Evolutionary conservation across 2,888 invertebrate species (phyloP).

Genomic region (Dexiosoma caninum): DNA sequence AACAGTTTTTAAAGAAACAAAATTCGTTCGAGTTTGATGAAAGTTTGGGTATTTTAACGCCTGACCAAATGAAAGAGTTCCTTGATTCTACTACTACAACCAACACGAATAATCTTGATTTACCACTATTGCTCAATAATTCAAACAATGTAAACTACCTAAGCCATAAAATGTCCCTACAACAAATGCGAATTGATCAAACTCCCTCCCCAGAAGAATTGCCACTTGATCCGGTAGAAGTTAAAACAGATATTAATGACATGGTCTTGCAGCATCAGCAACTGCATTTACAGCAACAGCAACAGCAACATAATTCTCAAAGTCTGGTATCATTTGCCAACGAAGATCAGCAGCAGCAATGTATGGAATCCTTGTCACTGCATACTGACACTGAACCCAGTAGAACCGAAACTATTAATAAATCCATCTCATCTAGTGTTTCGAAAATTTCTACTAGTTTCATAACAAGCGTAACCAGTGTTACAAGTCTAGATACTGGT

Average conservation of each 20-base stretch:
- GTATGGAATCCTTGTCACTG: slow-evolving; percentile 61
- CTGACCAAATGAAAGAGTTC: slow-evolving; percentile 91
- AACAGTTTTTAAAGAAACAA: slow-evolving; percentile 80
- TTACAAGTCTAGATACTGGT: slow-evolving; percentile 94
- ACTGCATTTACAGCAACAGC: slow-evolving; percentile 58
- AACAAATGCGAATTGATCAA: slow-evolving; percentile 82
- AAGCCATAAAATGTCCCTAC: slow-evolving; percentile 69
- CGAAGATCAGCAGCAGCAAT: slow-evolving; percentile 60
- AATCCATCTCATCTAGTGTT: slow-evolving; percentile 79
- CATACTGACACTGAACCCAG: slow-evolving; percentile 70
- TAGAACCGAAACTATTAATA: slow-evolving; percentile 79
- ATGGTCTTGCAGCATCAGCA: slow-evolving; percentile 77
- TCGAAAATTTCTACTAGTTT: slow-evolving; percentile 86
- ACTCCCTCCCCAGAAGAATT: slow-evolving; percentile 92
- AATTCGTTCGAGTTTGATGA: slow-evolving; percentile 90
- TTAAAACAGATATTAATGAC: slow-evolving; percentile 81
- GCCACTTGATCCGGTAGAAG: slow-evolving; percentile 86
- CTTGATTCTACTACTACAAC: slow-evolving; percentile 81
- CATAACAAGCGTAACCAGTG: slow-evolving; percentile 92
- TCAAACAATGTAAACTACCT: slow-evolving; percentile 76
- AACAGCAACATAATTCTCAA: slow-evolving; percentile 51
- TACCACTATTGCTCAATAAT: slow-evolving; percentile 76
- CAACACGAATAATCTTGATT: slow-evolving; percentile 79
- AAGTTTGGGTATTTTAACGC: slow-evolving; percentile 90
- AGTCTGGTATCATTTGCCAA: slow-evolving; percentile 21